phyloP scores from a whole-genome alignment of 2,888 invertebrate species.

The Drosophila neonasuta region DNA sequence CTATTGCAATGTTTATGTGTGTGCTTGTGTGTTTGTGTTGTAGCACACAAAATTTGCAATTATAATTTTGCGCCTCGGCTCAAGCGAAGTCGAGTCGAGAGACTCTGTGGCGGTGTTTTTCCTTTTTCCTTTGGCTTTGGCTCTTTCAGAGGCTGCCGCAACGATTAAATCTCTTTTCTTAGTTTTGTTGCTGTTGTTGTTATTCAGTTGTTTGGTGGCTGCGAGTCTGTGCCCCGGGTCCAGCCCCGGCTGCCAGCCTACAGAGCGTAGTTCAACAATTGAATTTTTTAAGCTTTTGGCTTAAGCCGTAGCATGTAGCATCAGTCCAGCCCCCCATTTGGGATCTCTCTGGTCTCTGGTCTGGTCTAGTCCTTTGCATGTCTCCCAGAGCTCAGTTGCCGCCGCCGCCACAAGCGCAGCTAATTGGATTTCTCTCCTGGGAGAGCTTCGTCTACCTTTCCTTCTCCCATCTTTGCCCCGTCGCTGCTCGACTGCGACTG shows the following conservation, averaged over 20 bases:
- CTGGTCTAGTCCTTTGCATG: constrained; percentile 71
- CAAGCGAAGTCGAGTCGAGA: constrained; percentile 32
- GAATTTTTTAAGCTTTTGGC: constrained; percentile 63
- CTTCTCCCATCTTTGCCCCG: constrained; percentile 1
- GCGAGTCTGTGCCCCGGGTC: constrained; percentile 22
- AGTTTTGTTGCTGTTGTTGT: constrained; percentile 2
- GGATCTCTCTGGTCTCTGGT: constrained; percentile 10
- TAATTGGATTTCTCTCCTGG: constrained; percentile 81
- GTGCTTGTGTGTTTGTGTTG: constrained; percentile 17
- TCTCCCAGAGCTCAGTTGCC: constrained; percentile 59
- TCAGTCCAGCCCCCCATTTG: constrained; percentile 61
- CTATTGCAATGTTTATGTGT: constrained; percentile 7
- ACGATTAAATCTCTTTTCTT: constrained; percentile 60
- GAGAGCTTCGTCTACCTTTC: constrained; percentile 58
- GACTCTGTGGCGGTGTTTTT: constrained; percentile 66
- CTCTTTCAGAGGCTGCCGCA: constrained; percentile 52
- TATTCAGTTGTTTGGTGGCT: neutral
- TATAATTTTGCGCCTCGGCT: constrained; percentile 73
- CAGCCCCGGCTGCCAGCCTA: constrained; percentile 50
- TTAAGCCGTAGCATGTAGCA: constrained; percentile 49
- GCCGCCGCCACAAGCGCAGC: constrained; percentile 73
- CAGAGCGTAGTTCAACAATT: constrained; percentile 72
- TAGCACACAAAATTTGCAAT: constrained; percentile 70
- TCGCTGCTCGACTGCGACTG: constrained; percentile 10
- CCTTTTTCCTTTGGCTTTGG: constrained; percentile 56